A percentile compares a stretch with the other conserved stretches of the same genome.
Conservation (phyloP, 35 echinoderm and acorn worm genomes). For the Ophiothrix spiculata region DNA sequence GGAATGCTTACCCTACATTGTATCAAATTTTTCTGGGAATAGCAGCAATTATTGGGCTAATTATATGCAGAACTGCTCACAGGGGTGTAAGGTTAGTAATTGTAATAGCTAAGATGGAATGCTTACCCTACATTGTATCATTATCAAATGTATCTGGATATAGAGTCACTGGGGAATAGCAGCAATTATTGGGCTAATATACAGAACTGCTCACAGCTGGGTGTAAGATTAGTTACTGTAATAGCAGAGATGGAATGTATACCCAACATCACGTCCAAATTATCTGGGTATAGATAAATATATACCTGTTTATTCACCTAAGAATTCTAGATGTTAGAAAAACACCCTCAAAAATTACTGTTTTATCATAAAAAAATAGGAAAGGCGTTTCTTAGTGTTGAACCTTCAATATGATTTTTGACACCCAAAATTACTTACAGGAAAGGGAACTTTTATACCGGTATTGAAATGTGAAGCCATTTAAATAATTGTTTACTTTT, state of each 20-base stretch:
- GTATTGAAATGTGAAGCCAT: too few relatives aligned
- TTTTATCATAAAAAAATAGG: too few relatives aligned
- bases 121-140: conserved; percentile 61
- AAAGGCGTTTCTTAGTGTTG: too few relatives aligned
- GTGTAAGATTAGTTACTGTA: conserved; percentile 94
- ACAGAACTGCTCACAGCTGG: conserved; percentile 98
- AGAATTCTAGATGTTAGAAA: too few relatives aligned
- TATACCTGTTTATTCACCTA: too few relatives aligned
- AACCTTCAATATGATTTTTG: too few relatives aligned
- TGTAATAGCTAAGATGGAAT: too few relatives aligned
- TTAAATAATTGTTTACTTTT: too few relatives aligned
- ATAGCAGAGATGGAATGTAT: too few relatives aligned
- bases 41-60: conserved; percentile 96
- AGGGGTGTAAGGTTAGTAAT: conserved; percentile 98
- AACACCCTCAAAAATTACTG: too few relatives aligned
- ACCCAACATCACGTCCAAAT: conserved; percentile 54
- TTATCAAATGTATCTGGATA: conserved; percentile 74
- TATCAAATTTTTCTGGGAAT: conserved; percentile 80
- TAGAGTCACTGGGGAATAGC: conserved; percentile 96
- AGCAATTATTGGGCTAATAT: conserved; percentile 97
- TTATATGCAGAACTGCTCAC: conserved; percentile 98
- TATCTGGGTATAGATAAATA: conserved; percentile 96
- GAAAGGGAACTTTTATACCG: too few relatives aligned
- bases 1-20: conserved; percentile 71
- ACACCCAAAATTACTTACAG: too few relatives aligned